A percentile compares a stretch with the other conserved stretches of the same genome.
Conservation (phyloP, 2,797 vertebrate genomes). For the Peromyscus aztecus region DNA sequence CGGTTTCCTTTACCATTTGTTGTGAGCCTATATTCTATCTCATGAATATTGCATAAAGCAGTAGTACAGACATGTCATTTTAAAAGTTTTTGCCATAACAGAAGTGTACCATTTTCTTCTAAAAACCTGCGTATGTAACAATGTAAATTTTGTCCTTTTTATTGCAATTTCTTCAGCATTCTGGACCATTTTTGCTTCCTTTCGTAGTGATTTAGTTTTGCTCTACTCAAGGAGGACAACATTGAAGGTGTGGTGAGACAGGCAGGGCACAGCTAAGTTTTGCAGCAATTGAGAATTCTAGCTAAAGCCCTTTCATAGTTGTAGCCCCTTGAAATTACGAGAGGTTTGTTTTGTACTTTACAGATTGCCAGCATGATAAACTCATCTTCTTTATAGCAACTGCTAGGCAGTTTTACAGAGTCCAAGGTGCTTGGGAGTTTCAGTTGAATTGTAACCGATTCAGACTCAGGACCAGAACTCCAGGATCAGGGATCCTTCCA, state of each 20-base stretch:
- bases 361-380: conserved; percentile 73
- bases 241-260: conserved; percentile 42
- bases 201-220: conserved; percentile 47
- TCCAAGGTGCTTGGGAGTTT: conserved; percentile 74
- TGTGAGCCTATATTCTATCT: conserved; percentile 82
- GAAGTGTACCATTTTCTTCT: background rate
- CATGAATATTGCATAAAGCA: conserved; percentile 72
- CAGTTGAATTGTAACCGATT: conserved; percentile 70
- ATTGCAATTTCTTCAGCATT: background rate
- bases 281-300: conserved; percentile 48
- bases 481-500: conserved; percentile 72
- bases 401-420: conserved; percentile 74
- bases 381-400: conserved; percentile 71
- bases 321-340: conserved; percentile 59
- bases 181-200: background rate
- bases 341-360: conserved; percentile 62
- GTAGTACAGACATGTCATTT: conserved; percentile 67
- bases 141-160: conserved; percentile 70
- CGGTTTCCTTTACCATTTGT: conserved; percentile 76
- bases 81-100: conserved; percentile 49
- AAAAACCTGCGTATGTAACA: background rate
- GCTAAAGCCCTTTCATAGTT: conserved; percentile 39
- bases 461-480: conserved; percentile 68
- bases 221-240: background rate
- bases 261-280: background rate